phyloP scores from a whole-genome alignment of 2,888 invertebrate genomes.

The Drosophila borealis region DNA sequence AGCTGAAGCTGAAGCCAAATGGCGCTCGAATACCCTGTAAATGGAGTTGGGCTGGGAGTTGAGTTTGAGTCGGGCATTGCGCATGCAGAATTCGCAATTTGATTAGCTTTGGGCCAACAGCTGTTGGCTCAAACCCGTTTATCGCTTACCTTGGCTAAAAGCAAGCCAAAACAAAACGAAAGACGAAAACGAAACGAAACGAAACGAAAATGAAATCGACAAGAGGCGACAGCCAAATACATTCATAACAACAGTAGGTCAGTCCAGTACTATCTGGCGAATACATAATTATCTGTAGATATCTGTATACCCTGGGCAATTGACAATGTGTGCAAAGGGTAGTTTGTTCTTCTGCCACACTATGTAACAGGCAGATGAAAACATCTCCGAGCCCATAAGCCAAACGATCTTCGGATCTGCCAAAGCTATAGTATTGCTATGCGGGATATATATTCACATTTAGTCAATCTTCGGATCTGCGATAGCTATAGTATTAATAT shows the following conservation, averaged over 20 bases:
- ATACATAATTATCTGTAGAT: conserved; percentile 14
- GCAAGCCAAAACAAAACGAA: conserved; percentile 39
- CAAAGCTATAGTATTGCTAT: too few species aligned
- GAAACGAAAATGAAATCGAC: conserved; percentile 31
- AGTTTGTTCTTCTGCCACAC: too few species aligned
- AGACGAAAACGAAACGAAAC: conserved; percentile 1
- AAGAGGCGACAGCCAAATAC: conserved; percentile 10
- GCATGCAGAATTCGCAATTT: conserved; percentile 50
- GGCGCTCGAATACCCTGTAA: background rate
- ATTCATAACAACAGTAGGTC: conserved; percentile 34
- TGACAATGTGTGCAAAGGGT: too few species aligned
- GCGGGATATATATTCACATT: too few species aligned
- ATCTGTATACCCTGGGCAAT: too few species aligned
- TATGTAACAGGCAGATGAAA: too few species aligned
- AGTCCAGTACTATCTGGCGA: conserved; percentile 23
- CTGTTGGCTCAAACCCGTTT: conserved; percentile 43
- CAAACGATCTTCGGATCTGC: too few species aligned
- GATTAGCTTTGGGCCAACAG: conserved; percentile 31
- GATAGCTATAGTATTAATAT: too few species aligned
- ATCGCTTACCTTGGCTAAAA: conserved; percentile 63
- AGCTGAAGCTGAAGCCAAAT: too few species aligned
- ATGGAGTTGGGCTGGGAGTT: conserved; percentile 11
- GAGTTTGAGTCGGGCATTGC: conserved; percentile 45
- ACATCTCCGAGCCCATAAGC: too few species aligned
- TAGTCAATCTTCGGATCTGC: too few species aligned